Percentiles rank a stretch among this genome's conserved stretches.
Conservation (phyloP, 2,888 invertebrate genomes). For the Eudasyphora cyanicolor region DNA sequence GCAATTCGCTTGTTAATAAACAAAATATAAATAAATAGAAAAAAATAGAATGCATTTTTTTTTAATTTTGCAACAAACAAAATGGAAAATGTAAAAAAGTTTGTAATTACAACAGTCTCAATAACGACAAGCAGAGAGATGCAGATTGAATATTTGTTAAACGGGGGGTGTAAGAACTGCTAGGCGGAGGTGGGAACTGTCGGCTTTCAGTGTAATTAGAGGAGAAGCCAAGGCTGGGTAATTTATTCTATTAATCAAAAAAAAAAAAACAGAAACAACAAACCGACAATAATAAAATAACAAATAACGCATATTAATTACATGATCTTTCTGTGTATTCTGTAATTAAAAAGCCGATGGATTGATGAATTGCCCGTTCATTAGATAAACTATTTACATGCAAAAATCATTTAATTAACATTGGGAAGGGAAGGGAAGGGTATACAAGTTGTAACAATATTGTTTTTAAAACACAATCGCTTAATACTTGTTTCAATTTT, state of each 20-base stretch:
- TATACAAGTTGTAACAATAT: too few species aligned
- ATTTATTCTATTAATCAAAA: neutral
- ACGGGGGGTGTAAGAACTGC: neutral
- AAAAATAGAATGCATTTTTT: neutral
- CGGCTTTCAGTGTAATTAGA: neutral
- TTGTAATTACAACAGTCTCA: slow-evolving; percentile 5
- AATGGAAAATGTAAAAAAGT: neutral
- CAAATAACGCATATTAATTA: too few species aligned
- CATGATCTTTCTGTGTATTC: too few species aligned
- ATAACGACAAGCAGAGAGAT: neutral
- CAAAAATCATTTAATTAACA: too few species aligned
- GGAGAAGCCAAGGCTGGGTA: neutral
- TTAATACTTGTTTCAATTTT: too few species aligned
- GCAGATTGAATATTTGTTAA: slow-evolving; percentile 2
- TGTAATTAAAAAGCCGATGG: too few species aligned
- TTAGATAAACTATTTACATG: too few species aligned
- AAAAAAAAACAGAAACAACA: neutral
- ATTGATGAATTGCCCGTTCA: too few species aligned
- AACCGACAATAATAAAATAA: neutral
- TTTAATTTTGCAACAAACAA: neutral
- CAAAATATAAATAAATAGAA: neutral
- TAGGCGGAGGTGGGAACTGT: neutral
- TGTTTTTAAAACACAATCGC: too few species aligned
- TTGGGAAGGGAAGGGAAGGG: too few species aligned
- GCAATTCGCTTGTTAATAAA: slow-evolving; percentile 53